Conservation (phyloP, 2,888 invertebrate genomes). For the Apotomis capreana region DNA sequence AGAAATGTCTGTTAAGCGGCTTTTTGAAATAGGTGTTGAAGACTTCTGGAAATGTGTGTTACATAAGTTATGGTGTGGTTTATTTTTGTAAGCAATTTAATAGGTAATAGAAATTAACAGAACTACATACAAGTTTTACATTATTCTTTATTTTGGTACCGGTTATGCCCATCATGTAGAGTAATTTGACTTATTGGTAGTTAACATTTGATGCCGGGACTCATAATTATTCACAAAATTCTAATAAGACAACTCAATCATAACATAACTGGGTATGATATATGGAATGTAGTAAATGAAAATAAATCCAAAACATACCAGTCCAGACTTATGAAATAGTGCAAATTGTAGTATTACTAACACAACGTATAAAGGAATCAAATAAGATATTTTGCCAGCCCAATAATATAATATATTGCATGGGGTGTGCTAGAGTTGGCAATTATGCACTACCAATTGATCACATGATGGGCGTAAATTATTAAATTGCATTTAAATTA, state of each 20-base stretch:
- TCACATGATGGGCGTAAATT: constrained; percentile 48
- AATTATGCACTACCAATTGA: constrained; percentile 22
- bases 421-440: constrained; percentile 8
- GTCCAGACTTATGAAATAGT: background rate
- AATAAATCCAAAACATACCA: background rate
- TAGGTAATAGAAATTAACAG: no score
- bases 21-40: background rate
- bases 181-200: background rate
- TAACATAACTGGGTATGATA: background rate
- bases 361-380: background rate
- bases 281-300: background rate
- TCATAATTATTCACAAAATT: background rate
- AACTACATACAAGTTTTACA: no score
- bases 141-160: no score
- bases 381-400: background rate
- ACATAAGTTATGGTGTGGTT: background rate
- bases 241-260: background rate
- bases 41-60: background rate
- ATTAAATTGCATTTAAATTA: background rate
- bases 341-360: background rate
- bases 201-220: background rate
- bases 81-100: background rate
- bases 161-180: no score
- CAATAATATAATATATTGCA: constrained; percentile 5
- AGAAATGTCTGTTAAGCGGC: background rate